Conservation (phyloP, 2,888 invertebrate species). For the Callosobruchus maculatus region DNA sequence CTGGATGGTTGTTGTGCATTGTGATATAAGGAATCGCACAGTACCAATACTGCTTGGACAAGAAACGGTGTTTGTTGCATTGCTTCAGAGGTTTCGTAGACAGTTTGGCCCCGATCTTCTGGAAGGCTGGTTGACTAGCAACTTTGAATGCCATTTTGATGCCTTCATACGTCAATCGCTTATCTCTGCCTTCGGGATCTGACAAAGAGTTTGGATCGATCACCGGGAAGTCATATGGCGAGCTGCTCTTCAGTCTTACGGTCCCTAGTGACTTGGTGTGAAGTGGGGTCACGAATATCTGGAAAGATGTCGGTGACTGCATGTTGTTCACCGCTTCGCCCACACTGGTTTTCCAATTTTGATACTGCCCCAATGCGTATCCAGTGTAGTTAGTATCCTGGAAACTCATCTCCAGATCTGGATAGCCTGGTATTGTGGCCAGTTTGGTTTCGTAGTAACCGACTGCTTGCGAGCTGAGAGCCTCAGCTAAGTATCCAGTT, state of each 20-base stretch:
- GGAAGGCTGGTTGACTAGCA: conserved; percentile 52
- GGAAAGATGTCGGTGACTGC: conserved; percentile 15
- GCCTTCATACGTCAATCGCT: conserved; percentile 54
- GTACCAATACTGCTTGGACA: conserved; percentile 64
- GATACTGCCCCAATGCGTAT: conserved; percentile 3
- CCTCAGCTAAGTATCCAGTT: conserved; percentile 12
- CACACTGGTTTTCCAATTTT: conserved; percentile 9
- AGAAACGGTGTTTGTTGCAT: conserved; percentile 51
- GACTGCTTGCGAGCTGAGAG: conserved; percentile 11
- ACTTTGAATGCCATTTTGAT: conserved; percentile 45
- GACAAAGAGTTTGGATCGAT: conserved; percentile 67
- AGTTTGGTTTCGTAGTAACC: conserved; percentile 14
- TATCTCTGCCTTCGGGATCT: conserved; percentile 45
- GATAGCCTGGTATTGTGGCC: conserved; percentile 10
- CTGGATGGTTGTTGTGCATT: conserved; percentile 15
- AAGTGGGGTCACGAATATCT: conserved; percentile 31
- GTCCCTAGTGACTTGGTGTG: conserved; percentile 53
- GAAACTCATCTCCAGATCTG: conserved; percentile 19
- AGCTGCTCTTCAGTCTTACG: conserved; percentile 48
- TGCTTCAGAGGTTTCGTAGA: conserved; percentile 28
- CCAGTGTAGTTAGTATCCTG: conserved; percentile 7
- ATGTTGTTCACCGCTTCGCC: conserved; percentile 2
- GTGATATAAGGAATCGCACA: conserved; percentile 51
- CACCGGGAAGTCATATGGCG: conserved; percentile 47
- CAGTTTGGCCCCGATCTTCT: conserved; percentile 51